Base-by-base conservation (phyloP, 1,140 invertebrate species). In the Drosophila yakuba region DNA sequence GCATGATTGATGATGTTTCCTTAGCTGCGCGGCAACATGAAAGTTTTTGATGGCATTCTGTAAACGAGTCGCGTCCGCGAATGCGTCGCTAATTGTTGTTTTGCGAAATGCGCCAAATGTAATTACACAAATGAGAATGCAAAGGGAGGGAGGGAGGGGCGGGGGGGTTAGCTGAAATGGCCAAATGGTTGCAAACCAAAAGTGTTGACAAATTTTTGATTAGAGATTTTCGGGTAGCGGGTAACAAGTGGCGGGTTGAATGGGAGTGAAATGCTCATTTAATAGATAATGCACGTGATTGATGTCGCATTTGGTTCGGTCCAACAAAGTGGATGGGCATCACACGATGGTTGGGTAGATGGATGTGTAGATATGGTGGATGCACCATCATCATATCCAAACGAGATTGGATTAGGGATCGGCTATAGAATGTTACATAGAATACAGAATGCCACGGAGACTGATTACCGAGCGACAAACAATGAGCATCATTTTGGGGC, bases 1-100 rank as follows among this genome's bases (percentile, higher is more conserved):
- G 75, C 80, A 88, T 88, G 83, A 88, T 88, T 88, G 84, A 88
- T 88, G 83, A 83, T 88, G 79, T 89, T 73, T 66, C 83, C 59
- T 51, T 59, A 52, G 55, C 54, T 32, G 32, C 64, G 1, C 51
- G 55, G 67, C 67, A 50, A 58, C 64, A 64, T 60, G 35, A 78
- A 86, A 86, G 48, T 86, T 85, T 52, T 66, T 71, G 57, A 69
- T 76, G 63, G 56, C 56, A 47, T 78, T 85, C 72, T 81, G 78
- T 75, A 82, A 88, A 75, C 83, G 82, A 82, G 74, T 85, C 82
- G 83, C 74, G 74, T 78, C 62, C 61, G 60, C 68, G 50, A 39
- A 23, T 43, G 32, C 39, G 0, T 14, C 52, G 35, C 79, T 86
- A 88, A 88, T 88, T 86, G 82, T 86, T 86, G 82, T 86, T 82